Evolutionary conservation across 2,888 invertebrate genomes (phyloP).

Genomic region (Standfussiana lucernea): DNA sequence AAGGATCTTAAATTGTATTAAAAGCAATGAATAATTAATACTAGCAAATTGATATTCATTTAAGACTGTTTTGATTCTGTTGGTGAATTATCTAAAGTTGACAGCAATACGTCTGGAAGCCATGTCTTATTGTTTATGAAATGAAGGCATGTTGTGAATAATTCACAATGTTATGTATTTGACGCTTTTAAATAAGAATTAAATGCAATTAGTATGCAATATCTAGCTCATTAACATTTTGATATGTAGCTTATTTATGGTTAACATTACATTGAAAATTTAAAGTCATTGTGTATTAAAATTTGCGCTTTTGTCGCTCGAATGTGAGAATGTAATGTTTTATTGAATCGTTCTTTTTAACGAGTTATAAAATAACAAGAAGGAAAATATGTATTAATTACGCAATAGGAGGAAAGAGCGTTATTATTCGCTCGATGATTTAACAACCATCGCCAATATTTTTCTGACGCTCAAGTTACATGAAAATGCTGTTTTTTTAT

Average conservation of each 20-base stretch:
- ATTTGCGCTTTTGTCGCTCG: slow-evolving; percentile 11
- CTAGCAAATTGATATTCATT: slow-evolving; percentile 50
- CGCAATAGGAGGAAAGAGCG: slow-evolving; percentile 30
- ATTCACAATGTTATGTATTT: slow-evolving; percentile 16
- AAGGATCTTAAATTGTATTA: slow-evolving; percentile 57
- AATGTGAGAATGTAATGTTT: slow-evolving; percentile 19
- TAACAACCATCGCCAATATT: not conserved
- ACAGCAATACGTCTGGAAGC: slow-evolving; percentile 25
- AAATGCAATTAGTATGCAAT: slow-evolving; percentile 16
- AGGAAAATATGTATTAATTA: slow-evolving; percentile 6
- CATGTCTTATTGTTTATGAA: slow-evolving; percentile 29
- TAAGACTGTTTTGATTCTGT: slow-evolving; percentile 40
- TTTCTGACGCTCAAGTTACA: not conserved
- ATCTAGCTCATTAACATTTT: slow-evolving; percentile 11
- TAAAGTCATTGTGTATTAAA: not conserved
- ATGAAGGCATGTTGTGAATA: slow-evolving; percentile 27
- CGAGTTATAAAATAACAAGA: not conserved
- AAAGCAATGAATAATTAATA: slow-evolving; percentile 56
- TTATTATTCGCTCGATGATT: slow-evolving; percentile 7
- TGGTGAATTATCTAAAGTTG: slow-evolving; percentile 36
- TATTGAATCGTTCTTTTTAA: slow-evolving; percentile 14
- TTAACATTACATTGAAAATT: slow-evolving; percentile 11
- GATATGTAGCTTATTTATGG: slow-evolving; percentile 1
- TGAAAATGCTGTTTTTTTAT: not conserved
- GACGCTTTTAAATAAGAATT: slow-evolving; percentile 25